Conservation (phyloP, 2,888 invertebrate genomes). For the Conistra vaccinii region DNA sequence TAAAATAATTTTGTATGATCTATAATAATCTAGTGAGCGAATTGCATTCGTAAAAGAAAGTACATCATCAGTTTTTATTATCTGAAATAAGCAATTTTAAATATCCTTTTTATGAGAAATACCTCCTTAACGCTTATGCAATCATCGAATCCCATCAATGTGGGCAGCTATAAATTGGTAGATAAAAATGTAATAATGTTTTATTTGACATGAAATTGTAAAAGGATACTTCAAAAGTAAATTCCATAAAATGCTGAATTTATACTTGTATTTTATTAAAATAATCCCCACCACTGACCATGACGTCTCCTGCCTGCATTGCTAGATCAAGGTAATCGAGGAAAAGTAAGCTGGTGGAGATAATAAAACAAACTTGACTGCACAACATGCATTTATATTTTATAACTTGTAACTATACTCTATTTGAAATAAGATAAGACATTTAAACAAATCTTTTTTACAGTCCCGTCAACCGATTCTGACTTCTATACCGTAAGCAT, state of each 20-base stretch:
- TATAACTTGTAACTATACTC: too few relatives aligned
- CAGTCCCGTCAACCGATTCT: too few relatives aligned
- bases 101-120: conserved; percentile 14
- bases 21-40: conserved; percentile 39
- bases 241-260: conserved; percentile 48
- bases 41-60: conserved; percentile 41
- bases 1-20: conserved; percentile 49
- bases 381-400: conserved; percentile 13
- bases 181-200: conserved; percentile 30
- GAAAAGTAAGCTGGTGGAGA: not conserved
- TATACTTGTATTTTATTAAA: conserved; percentile 5
- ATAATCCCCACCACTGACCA: not conserved
- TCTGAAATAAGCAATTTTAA: conserved; percentile 20
- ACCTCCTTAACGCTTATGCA: conserved; percentile 19
- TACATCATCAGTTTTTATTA: conserved; percentile 29
- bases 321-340: not conserved
- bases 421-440: too few relatives aligned
- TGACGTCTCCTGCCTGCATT: not conserved
- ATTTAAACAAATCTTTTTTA: too few relatives aligned
- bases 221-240: conserved; percentile 52
- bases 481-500: too few relatives aligned
- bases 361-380: conserved; percentile 12
- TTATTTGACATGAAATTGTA: conserved; percentile 44
- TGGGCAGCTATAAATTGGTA: conserved; percentile 30
- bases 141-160: conserved; percentile 49